Evolutionary conservation across 2,113 vertebrate species (phyloP), one percentile per base, ranked within the genome.

Genomic region (Myotis lucifugus): DNA sequence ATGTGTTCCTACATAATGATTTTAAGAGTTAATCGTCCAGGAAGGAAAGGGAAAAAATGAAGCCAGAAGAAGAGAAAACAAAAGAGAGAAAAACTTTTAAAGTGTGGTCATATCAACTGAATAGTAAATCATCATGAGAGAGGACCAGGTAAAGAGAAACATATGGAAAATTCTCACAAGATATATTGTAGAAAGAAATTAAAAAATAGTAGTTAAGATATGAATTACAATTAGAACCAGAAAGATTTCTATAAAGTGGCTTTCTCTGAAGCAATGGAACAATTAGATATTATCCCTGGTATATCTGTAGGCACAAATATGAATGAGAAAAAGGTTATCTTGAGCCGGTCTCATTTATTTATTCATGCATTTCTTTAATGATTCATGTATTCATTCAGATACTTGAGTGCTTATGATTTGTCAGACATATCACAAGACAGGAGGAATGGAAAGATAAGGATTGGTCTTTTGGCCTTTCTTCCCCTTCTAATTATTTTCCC

Each of bases 401-500:
- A 88, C 88, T 67, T 78, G 59, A 46, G 67, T 52, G 37, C 12
- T 95, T 88, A 50, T 59, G 46, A 77, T 56, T 91, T 86, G 37
- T 85, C 40, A 91, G 59, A 66, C 17, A 40, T 67, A 81, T 69
- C 13, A 67, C 14, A 77, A 93, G 69, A 91, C n/a, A 85, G n/a
- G 46, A 86, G 48, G 9, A 95, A 83, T 86, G 69, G 46, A 46
- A 93, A 59, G 78, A 46, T 85, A 93, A 91, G 56, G 74, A 97
- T 77, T 91, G 34, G 10, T 50, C 95, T 88, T 76, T 48, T 96
- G 73, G 87, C 52, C 73, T 82, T 89, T 91, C 42, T 85, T 93
- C 27, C 34, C 21, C 6, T 54, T 83, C 46, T 52, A 83, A 85
- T 93, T 97, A 89, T 89, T 88, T 88, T 72, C 3, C n/a, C 29